Evolutionary conservation across 2,797 vertebrate genomes (phyloP), one percentile per base, ranked within the genome.

Genomic region (Chloroceryle amazona): DNA sequence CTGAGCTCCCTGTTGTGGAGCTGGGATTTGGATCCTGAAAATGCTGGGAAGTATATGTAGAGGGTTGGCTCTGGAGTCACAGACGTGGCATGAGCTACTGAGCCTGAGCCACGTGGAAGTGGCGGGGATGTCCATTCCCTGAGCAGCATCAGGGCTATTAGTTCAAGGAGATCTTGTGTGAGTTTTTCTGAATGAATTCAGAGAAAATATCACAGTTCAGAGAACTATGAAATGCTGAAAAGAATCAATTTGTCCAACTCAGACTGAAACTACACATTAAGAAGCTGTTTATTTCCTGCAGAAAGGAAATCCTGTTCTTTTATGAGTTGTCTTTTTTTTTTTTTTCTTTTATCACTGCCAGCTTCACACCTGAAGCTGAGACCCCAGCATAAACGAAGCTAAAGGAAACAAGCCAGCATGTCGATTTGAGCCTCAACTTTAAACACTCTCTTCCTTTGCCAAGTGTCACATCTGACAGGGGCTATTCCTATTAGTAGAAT

Each of bases 301-400:
- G 86, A 57, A 18, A 2, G 61, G 89, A 97, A 94, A 85, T 93
- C 81, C 89, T 85, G 74, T 58, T 75, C 74, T 71, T 18, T 78
- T 73, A 37, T 1, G 22, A 75, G 67, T 66, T 86, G 46, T 86
- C 66, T 37, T 37, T 37, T 37, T 37, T 37, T 81, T 46, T 46
- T 81, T 39, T 33, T 9, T 3, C 41, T 65, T 83, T 74, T 54
- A 51, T 51, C 49, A 28, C 57, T 91, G 86, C 52, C 86, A 96
- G 54, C 57, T 92, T 92, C 91, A 94, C 94, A 90, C 93, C 90
- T 95, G 96, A 86, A 90, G 78, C 76, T 71, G 61, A 82, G 49
- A 81, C 39, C 65, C 54, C 57, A 31, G 4, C 2, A 1, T 84
- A 92, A 95, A 96, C 91, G 94, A 79, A 72, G 18, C 60, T 17